Evolutionary conservation across 2,888 invertebrate species (phyloP).

Genomic region (Philopedon plagiatum): DNA sequence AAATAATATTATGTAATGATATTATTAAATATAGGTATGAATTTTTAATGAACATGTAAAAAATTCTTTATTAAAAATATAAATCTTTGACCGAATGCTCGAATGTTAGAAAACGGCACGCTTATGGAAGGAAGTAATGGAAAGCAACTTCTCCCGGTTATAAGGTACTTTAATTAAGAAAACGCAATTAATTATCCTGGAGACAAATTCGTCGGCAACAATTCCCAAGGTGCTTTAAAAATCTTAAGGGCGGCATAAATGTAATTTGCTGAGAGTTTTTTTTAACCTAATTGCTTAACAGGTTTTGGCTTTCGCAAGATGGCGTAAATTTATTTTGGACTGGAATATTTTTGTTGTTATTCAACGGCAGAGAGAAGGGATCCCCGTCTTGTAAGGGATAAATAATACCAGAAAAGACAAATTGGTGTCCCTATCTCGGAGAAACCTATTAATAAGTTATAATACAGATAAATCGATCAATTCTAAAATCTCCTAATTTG

Average conservation of each 20-base stretch:
- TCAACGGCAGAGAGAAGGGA: too few relatives aligned
- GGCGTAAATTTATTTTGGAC: slow-evolving; percentile 23
- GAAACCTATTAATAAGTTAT: too few relatives aligned
- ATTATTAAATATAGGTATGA: too few relatives aligned
- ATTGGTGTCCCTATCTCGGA: too few relatives aligned
- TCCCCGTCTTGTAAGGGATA: too few relatives aligned
- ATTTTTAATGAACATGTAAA: too few relatives aligned
- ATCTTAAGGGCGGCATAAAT: slow-evolving; percentile 47
- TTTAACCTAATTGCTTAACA: slow-evolving; percentile 43
- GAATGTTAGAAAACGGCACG: neutral
- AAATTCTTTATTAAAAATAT: neutral
- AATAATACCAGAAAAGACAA: too few relatives aligned
- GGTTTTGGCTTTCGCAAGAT: slow-evolving; percentile 26
- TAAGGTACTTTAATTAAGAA: slow-evolving; percentile 61
- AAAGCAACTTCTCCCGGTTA: slow-evolving; percentile 51
- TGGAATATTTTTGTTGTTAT: neutral
- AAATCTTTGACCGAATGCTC: neutral
- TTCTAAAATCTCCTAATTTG: too few relatives aligned
- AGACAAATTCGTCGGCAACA: slow-evolving; percentile 51
- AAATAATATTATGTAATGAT: too few relatives aligned
- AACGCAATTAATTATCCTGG: slow-evolving; percentile 62
- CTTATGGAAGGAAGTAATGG: slow-evolving; percentile 6
- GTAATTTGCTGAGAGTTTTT: slow-evolving; percentile 46
- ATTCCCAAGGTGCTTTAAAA: slow-evolving; percentile 47
- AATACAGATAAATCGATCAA: too few relatives aligned